A percentile compares a stretch with the other conserved stretches of the same genome.
Evolutionary conservation across 2,888 invertebrate species (phyloP).

Genomic region (Stenodema calcarata): DNA sequence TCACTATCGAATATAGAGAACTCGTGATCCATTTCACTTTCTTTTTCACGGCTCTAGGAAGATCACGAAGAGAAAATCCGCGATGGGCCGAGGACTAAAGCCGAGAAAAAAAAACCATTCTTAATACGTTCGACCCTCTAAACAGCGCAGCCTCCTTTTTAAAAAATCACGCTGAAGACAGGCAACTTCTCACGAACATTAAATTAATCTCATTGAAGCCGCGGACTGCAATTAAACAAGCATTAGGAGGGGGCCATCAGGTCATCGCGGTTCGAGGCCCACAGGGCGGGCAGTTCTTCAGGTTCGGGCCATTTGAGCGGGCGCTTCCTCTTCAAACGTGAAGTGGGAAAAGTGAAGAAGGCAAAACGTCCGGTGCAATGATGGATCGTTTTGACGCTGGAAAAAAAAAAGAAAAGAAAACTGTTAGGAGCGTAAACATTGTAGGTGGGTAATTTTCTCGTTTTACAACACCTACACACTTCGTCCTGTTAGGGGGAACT

Average conservation of each 20-base stretch:
- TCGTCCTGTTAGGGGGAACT: no score
- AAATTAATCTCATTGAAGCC: slow-evolving; percentile 46
- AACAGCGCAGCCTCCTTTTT: background rate
- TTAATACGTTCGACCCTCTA: background rate
- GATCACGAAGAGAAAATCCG: background rate
- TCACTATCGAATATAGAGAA: background rate
- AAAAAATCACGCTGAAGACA: slow-evolving; percentile 16
- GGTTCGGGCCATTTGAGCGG: slow-evolving; percentile 3
- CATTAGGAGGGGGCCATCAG: slow-evolving; percentile 40
- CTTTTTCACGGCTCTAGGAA: background rate
- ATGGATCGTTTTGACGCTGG: background rate
- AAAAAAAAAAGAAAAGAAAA: background rate
- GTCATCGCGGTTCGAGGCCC: slow-evolving; percentile 28
- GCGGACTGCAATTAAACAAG: slow-evolving; percentile 48
- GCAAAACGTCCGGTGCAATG: background rate
- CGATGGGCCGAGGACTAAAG: background rate
- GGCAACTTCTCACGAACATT: slow-evolving; percentile 41
- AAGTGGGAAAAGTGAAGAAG: background rate
- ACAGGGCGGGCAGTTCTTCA: background rate
- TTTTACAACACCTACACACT: no score
- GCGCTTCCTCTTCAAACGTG: slow-evolving; percentile 3
- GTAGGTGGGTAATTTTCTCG: no score
- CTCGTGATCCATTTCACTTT: background rate
- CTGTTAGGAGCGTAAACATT: background rate
- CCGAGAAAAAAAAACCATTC: background rate